Conservation (phyloP, 1,140 invertebrate genomes). For the Habropoda laboriosa region DNA sequence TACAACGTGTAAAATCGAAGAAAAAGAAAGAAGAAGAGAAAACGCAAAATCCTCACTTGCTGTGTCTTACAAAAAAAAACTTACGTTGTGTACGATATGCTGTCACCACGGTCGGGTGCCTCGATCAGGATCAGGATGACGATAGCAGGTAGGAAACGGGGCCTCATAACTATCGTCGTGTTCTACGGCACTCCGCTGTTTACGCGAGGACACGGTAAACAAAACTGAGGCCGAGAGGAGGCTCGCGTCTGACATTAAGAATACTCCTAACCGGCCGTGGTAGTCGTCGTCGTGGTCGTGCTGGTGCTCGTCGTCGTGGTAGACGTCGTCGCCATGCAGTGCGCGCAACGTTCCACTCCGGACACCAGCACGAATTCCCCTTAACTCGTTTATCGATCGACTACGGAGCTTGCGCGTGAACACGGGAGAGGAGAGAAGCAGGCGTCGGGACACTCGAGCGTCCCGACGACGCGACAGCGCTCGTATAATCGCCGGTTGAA, state of each 20-base stretch:
- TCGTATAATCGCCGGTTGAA: constrained; percentile 12
- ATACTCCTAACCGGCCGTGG: constrained; percentile 26
- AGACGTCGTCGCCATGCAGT: constrained; percentile 46
- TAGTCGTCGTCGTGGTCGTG: constrained; percentile 29
- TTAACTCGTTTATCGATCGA: constrained; percentile 58
- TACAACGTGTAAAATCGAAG: background rate
- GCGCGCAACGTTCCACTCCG: constrained; percentile 35
- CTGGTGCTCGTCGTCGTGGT: constrained; percentile 26
- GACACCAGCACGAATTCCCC: background rate
- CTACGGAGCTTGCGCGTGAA: constrained; percentile 63
- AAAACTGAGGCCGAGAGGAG: constrained; percentile 50
- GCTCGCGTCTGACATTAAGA: constrained; percentile 61
- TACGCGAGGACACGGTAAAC: constrained; percentile 58
- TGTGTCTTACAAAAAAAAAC: too few relatives aligned
- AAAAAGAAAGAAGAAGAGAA: background rate
- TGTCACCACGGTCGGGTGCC: constrained; percentile 68
- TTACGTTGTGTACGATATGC: constrained; percentile 75
- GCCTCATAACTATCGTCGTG: constrained; percentile 65
- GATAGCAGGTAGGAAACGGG: constrained; percentile 67
- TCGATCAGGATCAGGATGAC: constrained; percentile 72
- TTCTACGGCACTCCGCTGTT: constrained; percentile 48
- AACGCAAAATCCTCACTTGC: too few relatives aligned
- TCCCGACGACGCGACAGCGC: background rate
- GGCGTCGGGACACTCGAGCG: background rate
- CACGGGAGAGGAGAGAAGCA: background rate